Percentiles rank a stretch among this genome's conserved stretches.
Conservation (phyloP, 1,140 invertebrate genomes). For the Drosophila malerkotliana region DNA sequence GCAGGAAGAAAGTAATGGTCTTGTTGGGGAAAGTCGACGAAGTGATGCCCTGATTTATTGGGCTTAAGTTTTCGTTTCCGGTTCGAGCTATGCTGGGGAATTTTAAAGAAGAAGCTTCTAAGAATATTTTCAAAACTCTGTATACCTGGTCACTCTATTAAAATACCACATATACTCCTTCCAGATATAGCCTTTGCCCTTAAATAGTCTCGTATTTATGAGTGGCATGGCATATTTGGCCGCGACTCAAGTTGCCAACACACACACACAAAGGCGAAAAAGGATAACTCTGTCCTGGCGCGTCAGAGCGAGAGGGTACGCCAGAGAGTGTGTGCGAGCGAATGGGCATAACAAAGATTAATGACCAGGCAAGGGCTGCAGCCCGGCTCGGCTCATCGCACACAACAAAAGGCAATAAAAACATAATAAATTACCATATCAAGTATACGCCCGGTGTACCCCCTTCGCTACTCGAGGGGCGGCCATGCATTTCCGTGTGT, state of each 20-base stretch:
- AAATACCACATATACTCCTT: not conserved
- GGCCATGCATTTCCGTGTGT: constrained; percentile 39
- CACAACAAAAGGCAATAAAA: constrained; percentile 78
- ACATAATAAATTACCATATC: constrained; percentile 84
- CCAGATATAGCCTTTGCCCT: not conserved
- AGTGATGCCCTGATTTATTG: constrained; percentile 18
- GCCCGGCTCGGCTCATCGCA: constrained; percentile 54
- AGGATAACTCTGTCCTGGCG: constrained; percentile 62
- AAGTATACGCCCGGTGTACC: constrained; percentile 60
- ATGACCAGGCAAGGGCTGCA: constrained; percentile 76
- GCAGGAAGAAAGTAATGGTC: constrained; percentile 39
- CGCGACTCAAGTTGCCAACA: constrained; percentile 74
- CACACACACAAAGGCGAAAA: constrained; percentile 61
- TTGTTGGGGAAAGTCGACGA: constrained; percentile 9
- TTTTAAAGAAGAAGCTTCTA: too few species aligned
- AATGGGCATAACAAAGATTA: constrained; percentile 81
- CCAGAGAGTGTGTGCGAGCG: constrained; percentile 35
- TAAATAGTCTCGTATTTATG: constrained; percentile 50
- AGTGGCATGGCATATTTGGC: constrained; percentile 49
- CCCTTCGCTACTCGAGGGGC: constrained; percentile 34
- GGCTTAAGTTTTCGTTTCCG: not conserved
- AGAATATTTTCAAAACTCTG: too few species aligned
- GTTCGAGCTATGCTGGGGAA: not conserved
- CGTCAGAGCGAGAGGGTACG: constrained; percentile 9
- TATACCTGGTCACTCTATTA: too few species aligned